Evolutionary conservation across 2,888 invertebrate species (phyloP).

Genomic region (Sinohyriopsis cumingii): DNA sequence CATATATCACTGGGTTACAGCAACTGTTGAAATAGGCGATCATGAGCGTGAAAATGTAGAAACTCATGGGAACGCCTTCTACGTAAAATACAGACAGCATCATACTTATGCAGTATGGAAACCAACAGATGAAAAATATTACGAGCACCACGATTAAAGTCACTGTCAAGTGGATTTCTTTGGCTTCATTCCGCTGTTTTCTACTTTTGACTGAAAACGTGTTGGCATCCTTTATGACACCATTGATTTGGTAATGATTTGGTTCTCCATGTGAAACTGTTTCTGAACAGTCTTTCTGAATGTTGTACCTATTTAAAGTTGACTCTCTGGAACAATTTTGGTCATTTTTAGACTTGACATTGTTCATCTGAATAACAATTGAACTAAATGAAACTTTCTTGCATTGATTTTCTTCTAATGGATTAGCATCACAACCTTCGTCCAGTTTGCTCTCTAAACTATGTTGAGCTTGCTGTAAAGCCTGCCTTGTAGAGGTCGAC

Average conservation of each 20-base stretch:
- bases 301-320: too few species aligned
- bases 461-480: background rate
- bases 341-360: too few species aligned
- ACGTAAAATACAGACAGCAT: constrained; percentile 50
- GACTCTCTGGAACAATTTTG: too few species aligned
- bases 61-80: constrained; percentile 26
- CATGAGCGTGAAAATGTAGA: constrained; percentile 58
- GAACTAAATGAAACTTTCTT: too few species aligned
- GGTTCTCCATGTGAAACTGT: too few species aligned
- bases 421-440: too few species aligned
- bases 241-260: too few species aligned
- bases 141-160: constrained; percentile 59
- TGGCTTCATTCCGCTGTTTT: constrained; percentile 10
- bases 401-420: background rate
- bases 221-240: too few species aligned
- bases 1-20: constrained; percentile 65
- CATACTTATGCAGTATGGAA: constrained; percentile 66
- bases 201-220: background rate
- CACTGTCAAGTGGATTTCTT: constrained; percentile 54
- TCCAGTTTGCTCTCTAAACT: too few species aligned
- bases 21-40: constrained; percentile 64
- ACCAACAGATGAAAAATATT: constrained; percentile 63
- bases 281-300: too few species aligned
- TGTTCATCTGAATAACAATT: too few species aligned
- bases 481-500: background rate